phyloP scores from a whole-genome alignment of 2,113 vertebrate genomes.

The Chinchilla lanigera region DNA sequence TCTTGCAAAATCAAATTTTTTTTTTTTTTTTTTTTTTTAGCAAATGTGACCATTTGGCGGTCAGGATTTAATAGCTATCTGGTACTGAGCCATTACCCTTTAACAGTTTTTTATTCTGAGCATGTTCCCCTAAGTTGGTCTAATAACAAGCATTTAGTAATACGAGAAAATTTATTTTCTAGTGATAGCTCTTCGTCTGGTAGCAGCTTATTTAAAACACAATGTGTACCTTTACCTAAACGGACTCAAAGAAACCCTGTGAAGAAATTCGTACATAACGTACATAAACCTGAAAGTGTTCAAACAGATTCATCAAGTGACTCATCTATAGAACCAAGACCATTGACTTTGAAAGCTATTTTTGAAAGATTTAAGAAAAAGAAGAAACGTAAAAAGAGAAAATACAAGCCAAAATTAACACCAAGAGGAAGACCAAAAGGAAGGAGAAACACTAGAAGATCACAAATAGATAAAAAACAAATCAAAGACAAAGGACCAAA shows the following conservation, averaged over 20 bases:
- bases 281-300: background rate
- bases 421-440: background rate
- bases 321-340: conserved; percentile 74
- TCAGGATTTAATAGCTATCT: background rate
- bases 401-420: background rate
- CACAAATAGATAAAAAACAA: conserved; percentile 64
- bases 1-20: background rate
- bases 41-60: background rate
- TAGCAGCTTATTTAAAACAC: conserved; percentile 70
- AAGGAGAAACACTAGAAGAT: background rate
- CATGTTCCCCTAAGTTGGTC: background rate
- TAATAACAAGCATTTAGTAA: background rate
- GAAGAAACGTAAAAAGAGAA: conserved; percentile 42
- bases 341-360: conserved; percentile 83
- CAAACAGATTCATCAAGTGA: conserved; percentile 66
- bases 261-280: background rate
- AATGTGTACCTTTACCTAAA: conserved; percentile 38
- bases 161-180: background rate
- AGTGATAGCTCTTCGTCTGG: conserved; percentile 65
- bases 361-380: conserved; percentile 74
- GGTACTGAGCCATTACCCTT: background rate
- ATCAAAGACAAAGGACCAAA: conserved; percentile 72
- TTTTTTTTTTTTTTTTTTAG: background rate
- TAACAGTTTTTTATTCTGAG: background rate
- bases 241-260: background rate